Percentiles rank a stretch among this genome's conserved stretches.
phyloP scores from a whole-genome alignment of 2,888 invertebrate species.

The Andrena flavipes region DNA sequence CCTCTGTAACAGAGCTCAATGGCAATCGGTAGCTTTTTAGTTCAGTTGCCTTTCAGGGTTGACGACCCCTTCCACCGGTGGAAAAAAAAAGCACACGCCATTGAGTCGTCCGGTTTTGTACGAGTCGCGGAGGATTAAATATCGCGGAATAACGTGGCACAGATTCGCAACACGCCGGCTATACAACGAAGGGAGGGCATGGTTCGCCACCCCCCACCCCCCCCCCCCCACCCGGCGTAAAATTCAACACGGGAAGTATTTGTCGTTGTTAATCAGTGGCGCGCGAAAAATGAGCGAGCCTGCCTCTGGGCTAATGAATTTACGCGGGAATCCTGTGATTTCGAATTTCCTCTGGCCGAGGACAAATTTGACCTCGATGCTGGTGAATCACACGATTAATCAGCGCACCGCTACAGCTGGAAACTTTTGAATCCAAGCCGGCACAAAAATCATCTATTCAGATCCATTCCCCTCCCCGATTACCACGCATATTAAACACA shows the following conservation, averaged over 20 bases:
- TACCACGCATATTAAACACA: background rate
- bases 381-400: conserved; percentile 6
- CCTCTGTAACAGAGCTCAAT: background rate
- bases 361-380: background rate
- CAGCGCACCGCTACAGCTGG: background rate
- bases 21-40: background rate
- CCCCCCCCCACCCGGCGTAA: conserved; percentile 1
- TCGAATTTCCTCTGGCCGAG: conserved; percentile 2
- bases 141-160: conserved; percentile 12
- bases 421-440: background rate
- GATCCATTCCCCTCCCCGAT: too few relatives aligned
- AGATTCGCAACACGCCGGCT: background rate
- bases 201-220: background rate
- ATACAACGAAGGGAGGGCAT: background rate
- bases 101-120: conserved; percentile 3
- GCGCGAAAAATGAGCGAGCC: conserved; percentile 20
- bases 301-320: conserved; percentile 24
- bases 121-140: background rate
- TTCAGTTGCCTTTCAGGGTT: background rate
- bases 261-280: conserved; percentile 28
- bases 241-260: conserved; percentile 25
- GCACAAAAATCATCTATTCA: too few relatives aligned
- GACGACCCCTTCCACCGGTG: background rate
- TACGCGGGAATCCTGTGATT: conserved; percentile 26
- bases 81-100: background rate